Base-by-base conservation (phyloP, 2,888 invertebrate genomes). In the Drosophila leonis region DNA sequence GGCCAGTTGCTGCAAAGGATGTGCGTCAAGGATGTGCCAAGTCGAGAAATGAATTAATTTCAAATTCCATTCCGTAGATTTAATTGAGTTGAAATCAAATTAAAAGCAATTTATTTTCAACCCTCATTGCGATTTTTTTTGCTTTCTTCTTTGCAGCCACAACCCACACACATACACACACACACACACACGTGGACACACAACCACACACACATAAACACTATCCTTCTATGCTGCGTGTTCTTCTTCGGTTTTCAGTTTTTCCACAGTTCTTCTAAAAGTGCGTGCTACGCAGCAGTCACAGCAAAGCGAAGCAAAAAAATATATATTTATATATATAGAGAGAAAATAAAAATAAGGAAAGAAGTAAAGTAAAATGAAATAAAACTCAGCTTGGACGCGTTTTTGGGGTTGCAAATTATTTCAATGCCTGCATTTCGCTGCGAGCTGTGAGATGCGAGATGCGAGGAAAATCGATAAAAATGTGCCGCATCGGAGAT, bases 41-140 rank as follows among this genome's bases (percentile, higher is more conserved):
- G 61, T 62, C 49, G 61, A 55, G 68, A 56, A 83, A 82, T 85
- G 90, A 91, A 84, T 89, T 90, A 91, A 92, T 92, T 92, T 87
- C 85, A 90, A 92, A 92, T 92, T 92, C 90, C 90, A 92, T 92
- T 92, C 92, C 90, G 87, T 85, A 82, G 84, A 92, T 92, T 92
- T 92, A 92, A 92, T 92, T 92, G 92, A 92, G 92, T 92, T 92
- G 92, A 92, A 92, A 92, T 92, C 91, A 91, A 92, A 92, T 92
- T 92, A 92, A 92, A 92, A 91, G 90, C 88, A 91, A 91, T 92
- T 91, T 90, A 90, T 90, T 92, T 90, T 80, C 90, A 91, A 91
- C 92, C 92, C 92, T 85, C 88, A 82, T 81, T 87, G 88, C 87
- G 76, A 87, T 81, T 82, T 88, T 83, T 83, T 83, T 27, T n/a